These are phyloP conservation scores for Chaetodon trifasciatus DNA, from an alignment of 2,797 vertebrate species.

Conservation along the genomic window DNA sequence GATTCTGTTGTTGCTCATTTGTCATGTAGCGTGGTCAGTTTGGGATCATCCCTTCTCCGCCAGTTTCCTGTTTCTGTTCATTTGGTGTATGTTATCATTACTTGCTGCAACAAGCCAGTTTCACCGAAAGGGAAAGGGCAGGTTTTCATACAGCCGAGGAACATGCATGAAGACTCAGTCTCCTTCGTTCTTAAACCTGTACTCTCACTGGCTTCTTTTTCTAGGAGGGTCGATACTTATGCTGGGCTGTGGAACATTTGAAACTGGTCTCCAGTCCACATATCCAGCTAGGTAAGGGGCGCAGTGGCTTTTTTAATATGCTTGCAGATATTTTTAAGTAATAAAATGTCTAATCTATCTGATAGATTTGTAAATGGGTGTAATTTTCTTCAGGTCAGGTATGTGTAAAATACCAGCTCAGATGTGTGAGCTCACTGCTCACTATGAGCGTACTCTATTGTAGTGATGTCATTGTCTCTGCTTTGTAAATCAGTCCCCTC, in stretches of 20 bases:
- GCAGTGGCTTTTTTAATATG: neutral
- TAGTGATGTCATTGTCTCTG: no score
- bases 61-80: neutral
- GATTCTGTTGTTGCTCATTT: neutral
- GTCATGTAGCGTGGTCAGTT: neutral
- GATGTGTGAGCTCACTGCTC: no score
- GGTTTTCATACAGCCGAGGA: neutral
- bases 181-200: neutral
- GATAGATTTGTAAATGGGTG: neutral
- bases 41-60: neutral
- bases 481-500: neutral
- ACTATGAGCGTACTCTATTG: neutral
- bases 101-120: neutral
- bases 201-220: slow-evolving; percentile 33
- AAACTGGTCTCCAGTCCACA: slow-evolving; percentile 92
- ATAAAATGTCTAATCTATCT: neutral
- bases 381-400: neutral
- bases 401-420: neutral
- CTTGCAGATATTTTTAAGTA: neutral
- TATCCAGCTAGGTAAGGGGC: slow-evolving; percentile 92
- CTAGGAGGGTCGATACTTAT: slow-evolving; percentile 91
- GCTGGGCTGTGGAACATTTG: slow-evolving; percentile 92
- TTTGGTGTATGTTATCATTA: neutral
- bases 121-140: neutral
- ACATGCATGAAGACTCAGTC: neutral